Evolutionary conservation across 1,140 invertebrate species (phyloP).

Genomic region (Listronotus bonariensis): DNA sequence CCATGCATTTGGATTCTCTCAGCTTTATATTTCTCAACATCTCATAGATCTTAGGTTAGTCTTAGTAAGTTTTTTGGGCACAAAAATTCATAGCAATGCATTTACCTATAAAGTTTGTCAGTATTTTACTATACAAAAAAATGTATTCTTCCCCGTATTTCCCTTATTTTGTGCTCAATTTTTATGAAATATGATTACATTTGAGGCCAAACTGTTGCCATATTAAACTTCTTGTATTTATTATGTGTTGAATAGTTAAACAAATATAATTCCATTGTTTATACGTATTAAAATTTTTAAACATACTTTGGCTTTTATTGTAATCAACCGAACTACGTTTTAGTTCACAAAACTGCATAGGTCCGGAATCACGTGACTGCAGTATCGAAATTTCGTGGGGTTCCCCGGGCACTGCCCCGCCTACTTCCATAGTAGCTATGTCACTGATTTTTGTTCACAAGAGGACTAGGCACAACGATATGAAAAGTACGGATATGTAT

Average conservation of each 20-base stretch:
- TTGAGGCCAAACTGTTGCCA: constrained; percentile 39
- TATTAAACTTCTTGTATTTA: constrained; percentile 30
- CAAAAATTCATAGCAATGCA: constrained; percentile 20
- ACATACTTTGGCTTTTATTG: too few species aligned
- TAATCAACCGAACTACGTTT: too few species aligned
- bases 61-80: constrained; percentile 13
- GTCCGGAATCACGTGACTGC: too few species aligned
- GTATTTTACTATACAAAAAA: constrained; percentile 10
- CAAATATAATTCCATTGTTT: constrained; percentile 31
- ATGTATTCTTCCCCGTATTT: constrained; percentile 18
- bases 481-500: too few species aligned
- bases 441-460: too few species aligned
- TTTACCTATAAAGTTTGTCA: constrained; percentile 5
- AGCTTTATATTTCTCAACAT: constrained; percentile 5
- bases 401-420: too few species aligned
- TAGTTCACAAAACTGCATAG: too few species aligned
- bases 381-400: too few species aligned
- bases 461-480: too few species aligned
- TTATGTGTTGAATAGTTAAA: constrained; percentile 26
- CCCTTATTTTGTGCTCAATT: constrained; percentile 34
- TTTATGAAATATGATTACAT: constrained; percentile 9
- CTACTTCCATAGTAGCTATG: too few species aligned
- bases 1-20: too few species aligned
- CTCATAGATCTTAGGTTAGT: constrained; percentile 1
- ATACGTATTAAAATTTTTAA: constrained; percentile 8